These are phyloP conservation scores for Pelecanus crispus DNA, from an alignment of 2,113 vertebrate species.

Conservation along the genomic window DNA sequence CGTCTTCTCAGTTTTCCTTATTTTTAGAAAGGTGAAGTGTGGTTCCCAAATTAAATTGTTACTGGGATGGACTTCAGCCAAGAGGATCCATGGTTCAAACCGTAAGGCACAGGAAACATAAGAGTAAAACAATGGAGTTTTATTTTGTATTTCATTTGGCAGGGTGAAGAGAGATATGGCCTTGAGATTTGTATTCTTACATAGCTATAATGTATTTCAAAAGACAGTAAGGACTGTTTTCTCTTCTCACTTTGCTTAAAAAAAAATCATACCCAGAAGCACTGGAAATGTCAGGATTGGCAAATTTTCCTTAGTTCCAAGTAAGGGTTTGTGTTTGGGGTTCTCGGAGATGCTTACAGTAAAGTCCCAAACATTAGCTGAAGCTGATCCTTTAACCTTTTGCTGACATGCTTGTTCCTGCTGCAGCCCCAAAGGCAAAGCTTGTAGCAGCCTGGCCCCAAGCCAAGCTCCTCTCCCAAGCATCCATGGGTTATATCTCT, in stretches of 20 bases:
- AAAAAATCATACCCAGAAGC: neutral
- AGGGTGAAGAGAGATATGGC: neutral
- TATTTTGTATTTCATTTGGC: constrained; percentile 15
- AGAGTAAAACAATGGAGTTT: constrained; percentile 12
- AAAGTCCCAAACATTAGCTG: neutral
- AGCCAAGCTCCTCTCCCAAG: neutral
- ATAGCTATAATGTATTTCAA: neutral
- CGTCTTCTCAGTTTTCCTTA: constrained; percentile 38
- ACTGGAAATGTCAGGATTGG: neutral
- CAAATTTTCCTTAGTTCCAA: neutral
- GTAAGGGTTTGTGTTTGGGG: neutral
- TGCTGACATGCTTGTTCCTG: neutral
- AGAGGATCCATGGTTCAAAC: neutral
- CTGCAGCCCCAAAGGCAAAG: neutral
- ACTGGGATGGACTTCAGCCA: constrained; percentile 44
- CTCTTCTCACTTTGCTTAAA: neutral
- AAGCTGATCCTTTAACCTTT: neutral
- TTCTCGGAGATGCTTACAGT: neutral
- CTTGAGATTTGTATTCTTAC: neutral
- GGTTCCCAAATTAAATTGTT: constrained; percentile 21
- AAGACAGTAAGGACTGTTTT: neutral
- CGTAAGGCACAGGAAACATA: neutral
- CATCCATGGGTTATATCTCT: neutral
- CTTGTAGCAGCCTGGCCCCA: neutral
- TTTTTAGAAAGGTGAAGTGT: constrained; percentile 52